phyloP scores from a whole-genome alignment of 53 echinoderm and acorn worm species.

The Paracentrotus lividus region DNA sequence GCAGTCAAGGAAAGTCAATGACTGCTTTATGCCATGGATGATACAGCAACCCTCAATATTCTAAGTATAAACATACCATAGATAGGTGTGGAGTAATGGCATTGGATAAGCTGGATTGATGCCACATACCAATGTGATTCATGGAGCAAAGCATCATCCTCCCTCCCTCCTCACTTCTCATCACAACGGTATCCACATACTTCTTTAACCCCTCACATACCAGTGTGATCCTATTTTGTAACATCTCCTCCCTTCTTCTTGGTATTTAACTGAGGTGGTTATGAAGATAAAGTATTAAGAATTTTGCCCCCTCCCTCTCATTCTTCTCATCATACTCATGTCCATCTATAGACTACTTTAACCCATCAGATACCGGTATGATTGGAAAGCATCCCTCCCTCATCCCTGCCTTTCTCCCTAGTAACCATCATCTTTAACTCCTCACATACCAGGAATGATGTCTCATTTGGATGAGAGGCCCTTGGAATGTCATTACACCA shows the following conservation, averaged over 20 bases:
- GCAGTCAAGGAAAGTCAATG: too few relatives aligned
- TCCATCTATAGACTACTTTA: too few relatives aligned
- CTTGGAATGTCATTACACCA: not conserved
- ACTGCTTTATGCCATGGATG: not conserved
- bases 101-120: not conserved
- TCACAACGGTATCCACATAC: not conserved
- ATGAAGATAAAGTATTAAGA: too few relatives aligned
- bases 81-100: conserved; percentile 6
- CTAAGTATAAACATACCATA: conserved; percentile 20
- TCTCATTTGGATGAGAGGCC: not conserved
- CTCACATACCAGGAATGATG: not conserved
- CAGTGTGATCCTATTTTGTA: not conserved
- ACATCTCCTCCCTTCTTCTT: not conserved
- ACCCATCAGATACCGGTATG: too few relatives aligned
- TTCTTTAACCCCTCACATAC: not conserved
- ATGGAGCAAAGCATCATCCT: not conserved
- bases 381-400: too few relatives aligned
- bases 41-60: not conserved
- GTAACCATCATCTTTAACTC: not conserved
- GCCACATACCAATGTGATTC: conserved; percentile 30
- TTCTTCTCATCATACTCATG: too few relatives aligned
- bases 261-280: not conserved
- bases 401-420: not conserved
- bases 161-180: not conserved
- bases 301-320: too few relatives aligned